These are phyloP conservation scores for Apodemia hepburni DNA, from an alignment of 2,888 invertebrate genomes.

Conservation along the genomic window DNA sequence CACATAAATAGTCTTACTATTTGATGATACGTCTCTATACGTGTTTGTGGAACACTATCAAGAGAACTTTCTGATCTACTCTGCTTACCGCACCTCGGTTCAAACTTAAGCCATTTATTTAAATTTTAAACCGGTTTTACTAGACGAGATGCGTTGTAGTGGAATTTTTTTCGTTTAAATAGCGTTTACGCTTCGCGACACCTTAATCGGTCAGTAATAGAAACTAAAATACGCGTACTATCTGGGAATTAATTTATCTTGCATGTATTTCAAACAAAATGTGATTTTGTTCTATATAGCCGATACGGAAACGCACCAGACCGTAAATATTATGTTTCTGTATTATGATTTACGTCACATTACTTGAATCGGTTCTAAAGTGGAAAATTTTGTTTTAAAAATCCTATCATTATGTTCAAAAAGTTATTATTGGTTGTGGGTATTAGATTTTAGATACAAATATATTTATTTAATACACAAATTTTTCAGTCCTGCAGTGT, in stretches of 20 bases:
- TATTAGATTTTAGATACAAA: no score
- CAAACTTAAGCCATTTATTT: constrained; percentile 35
- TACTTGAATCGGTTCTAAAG: background rate
- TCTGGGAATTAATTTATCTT: background rate
- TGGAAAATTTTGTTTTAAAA: constrained; percentile 9
- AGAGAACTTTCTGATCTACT: background rate
- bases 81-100: background rate
- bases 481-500: no score
- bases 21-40: no score
- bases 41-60: background rate
- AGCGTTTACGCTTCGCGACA: constrained; percentile 10
- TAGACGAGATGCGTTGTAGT: constrained; percentile 53
- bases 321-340: constrained; percentile 1
- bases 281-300: background rate
- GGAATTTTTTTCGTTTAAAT: constrained; percentile 53
- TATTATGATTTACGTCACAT: background rate
- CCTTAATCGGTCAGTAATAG: constrained; percentile 4
- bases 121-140: constrained; percentile 58
- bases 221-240: constrained; percentile 7
- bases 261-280: background rate
- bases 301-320: background rate
- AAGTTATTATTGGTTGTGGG: no score
- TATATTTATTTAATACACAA: no score
- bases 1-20: no score
- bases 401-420: no score